Evolutionary conservation across 2,888 invertebrate genomes (phyloP).

Genomic region (Synanthedon andrenaeformis): DNA sequence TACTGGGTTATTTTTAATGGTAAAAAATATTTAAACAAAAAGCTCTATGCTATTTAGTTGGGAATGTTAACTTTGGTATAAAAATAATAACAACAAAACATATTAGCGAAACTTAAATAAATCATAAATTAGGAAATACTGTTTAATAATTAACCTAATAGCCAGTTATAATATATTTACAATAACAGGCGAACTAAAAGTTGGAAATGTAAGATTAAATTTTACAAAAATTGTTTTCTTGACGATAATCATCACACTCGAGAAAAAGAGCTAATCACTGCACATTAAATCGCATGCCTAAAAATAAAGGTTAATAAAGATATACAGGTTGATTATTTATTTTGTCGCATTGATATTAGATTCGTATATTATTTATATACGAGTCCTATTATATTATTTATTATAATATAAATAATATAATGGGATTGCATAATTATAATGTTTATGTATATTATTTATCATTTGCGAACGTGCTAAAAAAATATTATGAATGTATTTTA

Average conservation of each 20-base stretch:
- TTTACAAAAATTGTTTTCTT: background rate
- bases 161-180: conserved; percentile 59
- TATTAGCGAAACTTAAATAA: conserved; percentile 59
- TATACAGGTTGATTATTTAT: too few relatives aligned
- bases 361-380: too few relatives aligned
- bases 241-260: conserved; percentile 12
- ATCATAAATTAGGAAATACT: conserved; percentile 69
- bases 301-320: background rate
- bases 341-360: too few relatives aligned
- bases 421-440: too few relatives aligned
- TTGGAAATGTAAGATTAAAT: conserved; percentile 7
- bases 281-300: background rate
- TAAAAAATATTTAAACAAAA: conserved; percentile 28
- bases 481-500: too few relatives aligned
- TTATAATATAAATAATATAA: too few relatives aligned
- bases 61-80: conserved; percentile 83
- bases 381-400: too few relatives aligned
- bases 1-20: conserved; percentile 33
- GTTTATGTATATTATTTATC: background rate
- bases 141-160: conserved; percentile 54
- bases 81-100: conserved; percentile 68
- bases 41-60: conserved; percentile 67
- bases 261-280: background rate
- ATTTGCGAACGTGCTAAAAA: background rate
- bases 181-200: conserved; percentile 47